phyloP scores from a whole-genome alignment of 2,797 vertebrate genomes.

The Anomalospiza imberbis region DNA sequence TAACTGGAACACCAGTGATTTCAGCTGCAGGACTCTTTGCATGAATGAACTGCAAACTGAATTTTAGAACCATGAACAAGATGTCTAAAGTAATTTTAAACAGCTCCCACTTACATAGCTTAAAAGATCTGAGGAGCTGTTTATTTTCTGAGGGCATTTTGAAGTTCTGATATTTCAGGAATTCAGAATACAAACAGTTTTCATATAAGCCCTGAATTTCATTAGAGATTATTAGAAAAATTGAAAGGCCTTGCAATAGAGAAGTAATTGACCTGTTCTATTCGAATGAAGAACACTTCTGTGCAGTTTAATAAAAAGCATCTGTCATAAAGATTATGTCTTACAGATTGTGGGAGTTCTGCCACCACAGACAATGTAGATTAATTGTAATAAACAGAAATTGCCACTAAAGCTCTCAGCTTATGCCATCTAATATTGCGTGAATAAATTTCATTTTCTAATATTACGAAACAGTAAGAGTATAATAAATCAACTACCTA shows the following conservation, averaged over 20 bases:
- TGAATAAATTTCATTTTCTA: conserved; percentile 77
- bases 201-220: conserved; percentile 7
- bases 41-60: neutral
- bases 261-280: conserved; percentile 19
- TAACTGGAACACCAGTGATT: neutral
- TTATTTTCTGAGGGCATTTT: neutral
- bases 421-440: conserved; percentile 68
- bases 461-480: conserved; percentile 71
- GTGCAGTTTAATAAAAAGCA: conserved; percentile 36
- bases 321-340: conserved; percentile 25
- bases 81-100: neutral
- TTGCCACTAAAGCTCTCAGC: conserved; percentile 68
- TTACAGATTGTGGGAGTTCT: conserved; percentile 49
- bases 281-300: neutral
- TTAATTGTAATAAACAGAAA: conserved; percentile 74
- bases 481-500: conserved; percentile 78
- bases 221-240: neutral
- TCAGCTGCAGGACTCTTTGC: neutral
- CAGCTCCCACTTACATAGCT: neutral
- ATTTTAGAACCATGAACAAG: neutral
- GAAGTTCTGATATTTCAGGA: neutral
- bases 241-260: neutral
- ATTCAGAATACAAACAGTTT: neutral
- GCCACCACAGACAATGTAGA: conserved; percentile 53
- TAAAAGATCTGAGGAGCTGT: neutral